Evolutionary conservation across 1,140 invertebrate species (phyloP), one percentile per base, ranked within the genome.

Genomic region (Bombyx mandarina): DNA sequence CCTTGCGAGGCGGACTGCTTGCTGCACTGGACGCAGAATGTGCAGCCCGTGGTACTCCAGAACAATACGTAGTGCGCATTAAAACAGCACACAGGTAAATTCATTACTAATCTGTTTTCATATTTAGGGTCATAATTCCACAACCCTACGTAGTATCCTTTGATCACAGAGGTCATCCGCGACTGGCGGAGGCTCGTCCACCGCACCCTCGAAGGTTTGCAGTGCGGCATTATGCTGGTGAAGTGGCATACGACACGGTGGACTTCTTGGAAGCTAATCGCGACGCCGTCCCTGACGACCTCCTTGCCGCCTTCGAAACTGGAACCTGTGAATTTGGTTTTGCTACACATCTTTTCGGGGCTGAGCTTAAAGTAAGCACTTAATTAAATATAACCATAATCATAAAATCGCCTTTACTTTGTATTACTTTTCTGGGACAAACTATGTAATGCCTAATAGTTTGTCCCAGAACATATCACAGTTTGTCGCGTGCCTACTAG

Each of bases 21-120:
- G 97, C 95, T 68, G 96, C 98, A 92, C 83, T 98, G 61, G 96
- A 98, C 83, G 95, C 94, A n/a, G 96, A 98, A 85, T 97, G 96
- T 74, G 95, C 94, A 1, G 93, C 96, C 45, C 89, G 95, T 22
- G 95, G 95, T 51, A 94, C 94, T 0, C 94, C 95, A 4, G 96
- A 97, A 77, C 94, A 93, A 63, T 97, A 97, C 85, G 93, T 97
- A 42, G 92, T 94, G 50, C 95, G 97, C 86, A 92, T 97, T 52
- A 93, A 93, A 82, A 91, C 94, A 7, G 95, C 97, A 71, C 26
- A 35, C 26, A 35, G 26, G 26, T 35, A 35, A 35, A 35, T 0
- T 35, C 26, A 35, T 35, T 35, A 35, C 26, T 35, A 35, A 35
- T 35, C 4, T 35, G 26, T 35, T 35, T 35, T 35, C 26, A 35